Evolutionary conservation across 1,140 invertebrate genomes (phyloP), one percentile per base, ranked within the genome.

Genomic region (Drosophila fuyamai): DNA sequence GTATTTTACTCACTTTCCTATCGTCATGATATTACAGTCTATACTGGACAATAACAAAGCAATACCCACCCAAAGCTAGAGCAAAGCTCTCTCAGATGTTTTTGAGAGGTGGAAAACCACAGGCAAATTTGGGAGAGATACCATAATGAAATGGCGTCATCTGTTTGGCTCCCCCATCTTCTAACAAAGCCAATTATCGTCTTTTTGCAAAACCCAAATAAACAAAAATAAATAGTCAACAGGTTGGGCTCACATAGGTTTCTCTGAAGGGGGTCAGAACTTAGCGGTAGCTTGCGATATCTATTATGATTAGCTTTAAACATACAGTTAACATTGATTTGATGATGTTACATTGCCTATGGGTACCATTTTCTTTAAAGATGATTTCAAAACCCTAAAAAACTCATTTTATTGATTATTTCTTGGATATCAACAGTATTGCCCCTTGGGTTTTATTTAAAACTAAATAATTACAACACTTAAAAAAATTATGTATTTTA

Each of bases 11-110:
- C 41, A 36, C 7, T 56, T 57, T 10, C 63, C 67, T 48, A 54
- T 74, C 51, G 27, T 27, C 40, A 51, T 32, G 72, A 74, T 75
- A 75, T 56, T 35, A 46, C 35, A 51, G 18, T 32, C 40, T 40
- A 32, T 40, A 47, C 40, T 32, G 56, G 23, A 46, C 46, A 72
- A 72, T 32, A 72, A 68, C 41, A 68, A 67, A 44, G 60, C 35
- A n/a, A n/a, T 38, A 60, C 27, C 62, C 36, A 36, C 27, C 35
- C 35, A 41, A 70, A 71, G 68, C 68, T 71, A 53, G 27, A 16
- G 27, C 35, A 41, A 70, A 72, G 68, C 68, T 72, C 67, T 58
- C 65, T 71, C 66, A 41, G 65, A 36, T 57, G 65, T 12, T 43
- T 23, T 44, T 5, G 63, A 67, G 63, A 66, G 43, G 3, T 18